Evolutionary conservation across 2,113 vertebrate species (phyloP).

Genomic region (Trematomus loennbergii): DNA sequence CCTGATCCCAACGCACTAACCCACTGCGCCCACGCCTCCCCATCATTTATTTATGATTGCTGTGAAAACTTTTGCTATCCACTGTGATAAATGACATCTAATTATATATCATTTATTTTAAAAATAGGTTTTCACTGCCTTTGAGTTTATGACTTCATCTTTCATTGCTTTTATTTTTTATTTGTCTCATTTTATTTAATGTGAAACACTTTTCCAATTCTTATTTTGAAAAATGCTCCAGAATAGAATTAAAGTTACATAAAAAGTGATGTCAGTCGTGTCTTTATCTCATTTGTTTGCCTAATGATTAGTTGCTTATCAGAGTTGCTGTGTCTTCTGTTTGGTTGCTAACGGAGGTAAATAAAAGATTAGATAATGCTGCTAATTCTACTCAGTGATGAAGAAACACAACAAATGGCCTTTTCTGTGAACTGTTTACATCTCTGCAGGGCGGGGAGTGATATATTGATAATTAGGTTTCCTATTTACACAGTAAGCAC

Average conservation of each 20-base stretch:
- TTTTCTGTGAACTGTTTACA: slow-evolving; percentile 30
- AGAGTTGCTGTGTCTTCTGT: background rate
- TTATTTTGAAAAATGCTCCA: background rate
- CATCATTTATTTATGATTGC: no score
- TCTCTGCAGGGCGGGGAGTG: background rate
- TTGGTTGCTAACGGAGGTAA: slow-evolving; percentile 4
- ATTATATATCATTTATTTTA: no score
- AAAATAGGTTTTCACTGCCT: no score
- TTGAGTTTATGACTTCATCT: no score
- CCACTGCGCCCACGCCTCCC: no score
- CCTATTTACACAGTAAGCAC: slow-evolving; percentile 38
- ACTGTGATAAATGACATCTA: no score
- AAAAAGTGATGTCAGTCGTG: no score
- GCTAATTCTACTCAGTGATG: background rate
- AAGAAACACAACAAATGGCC: background rate
- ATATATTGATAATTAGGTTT: slow-evolving; percentile 17
- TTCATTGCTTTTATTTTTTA: no score
- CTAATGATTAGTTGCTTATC: no score
- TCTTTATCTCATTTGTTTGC: background rate
- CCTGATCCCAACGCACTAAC: no score
- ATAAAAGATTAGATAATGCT: background rate
- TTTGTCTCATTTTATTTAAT: background rate
- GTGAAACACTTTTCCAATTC: background rate
- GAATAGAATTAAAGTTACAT: background rate
- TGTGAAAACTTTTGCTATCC: no score